phyloP scores from a whole-genome alignment of 2,113 vertebrate genomes.

The Tyrannus savana region DNA sequence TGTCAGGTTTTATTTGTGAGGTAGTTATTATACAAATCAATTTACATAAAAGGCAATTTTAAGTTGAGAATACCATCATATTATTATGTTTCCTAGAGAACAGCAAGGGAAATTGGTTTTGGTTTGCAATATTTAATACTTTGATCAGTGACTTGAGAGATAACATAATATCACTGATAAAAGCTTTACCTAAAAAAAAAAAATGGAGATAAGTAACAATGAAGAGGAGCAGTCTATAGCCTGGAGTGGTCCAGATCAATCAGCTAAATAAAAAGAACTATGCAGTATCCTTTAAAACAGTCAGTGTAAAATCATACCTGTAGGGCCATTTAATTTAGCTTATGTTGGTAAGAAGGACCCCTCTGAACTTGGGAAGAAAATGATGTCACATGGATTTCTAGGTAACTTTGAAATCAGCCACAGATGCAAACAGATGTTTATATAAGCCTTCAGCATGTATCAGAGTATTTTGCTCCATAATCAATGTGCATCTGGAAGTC shows the following conservation, averaged over 20 bases:
- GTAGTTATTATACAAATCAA: background rate
- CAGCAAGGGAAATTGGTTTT: background rate
- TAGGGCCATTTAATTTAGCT: background rate
- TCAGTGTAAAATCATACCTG: background rate
- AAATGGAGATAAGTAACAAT: background rate
- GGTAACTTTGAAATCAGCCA: background rate
- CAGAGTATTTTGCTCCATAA: background rate
- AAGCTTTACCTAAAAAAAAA: background rate
- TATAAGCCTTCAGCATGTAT: background rate
- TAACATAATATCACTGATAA: background rate
- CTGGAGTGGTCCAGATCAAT: background rate
- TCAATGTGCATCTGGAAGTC: background rate
- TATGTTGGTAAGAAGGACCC: background rate
- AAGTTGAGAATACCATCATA: background rate
- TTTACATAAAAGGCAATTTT: constrained; percentile 17
- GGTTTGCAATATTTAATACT: background rate
- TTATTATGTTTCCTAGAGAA: background rate
- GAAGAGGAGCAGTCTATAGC: background rate
- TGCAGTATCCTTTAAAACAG: background rate
- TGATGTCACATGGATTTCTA: background rate
- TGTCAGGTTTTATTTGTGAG: constrained; percentile 11
- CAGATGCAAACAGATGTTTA: background rate
- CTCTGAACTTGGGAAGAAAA: background rate
- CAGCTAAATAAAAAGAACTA: background rate
- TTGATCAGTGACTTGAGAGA: background rate